Evolutionary conservation across 2,797 vertebrate genomes (phyloP), one percentile per base, ranked within the genome.

Genomic region (Sebastiscus albofasciatus): DNA sequence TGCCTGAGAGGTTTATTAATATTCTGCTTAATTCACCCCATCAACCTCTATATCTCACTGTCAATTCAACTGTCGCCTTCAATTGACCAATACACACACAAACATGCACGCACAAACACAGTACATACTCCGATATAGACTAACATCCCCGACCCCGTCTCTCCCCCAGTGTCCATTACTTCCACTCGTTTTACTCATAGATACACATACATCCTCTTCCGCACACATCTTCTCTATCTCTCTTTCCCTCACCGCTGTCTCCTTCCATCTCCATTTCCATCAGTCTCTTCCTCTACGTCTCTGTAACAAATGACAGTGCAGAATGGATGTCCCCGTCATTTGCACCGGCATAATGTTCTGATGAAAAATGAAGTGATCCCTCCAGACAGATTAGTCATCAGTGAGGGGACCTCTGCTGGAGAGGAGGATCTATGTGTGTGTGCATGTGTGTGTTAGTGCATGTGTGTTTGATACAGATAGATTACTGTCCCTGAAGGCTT

Each of bases 291-390:
- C 56, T 55, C 46, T 27, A 79, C 3, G 4, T 77, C 67, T 67
- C 77, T 27, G 72, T 90, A 85, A 87, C 90, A 90, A 94, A 91
- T 27, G 80, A 86, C 84, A 62, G 78, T 55, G 77, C 83, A 75
- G 79, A 93, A 93, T 94, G 86, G 89, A 95, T 90, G 93, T 88
- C 83, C 89, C 89, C 86, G 90, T 93, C 93, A 88, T 95, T 93
- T 92, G 87, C 84, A 54, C 80, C 65, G 64, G 87, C 67, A 85
- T 91, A 94, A 95, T 93, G 89, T 92, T 83, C 86, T 75, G 91
- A 90, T 93, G 94, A 95, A 90, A 94, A 94, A 96, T 93, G 90
- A 92, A 93, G 87, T 89, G 85, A 88, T 89, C 90, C 83, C 84
- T 93, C 84, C 81, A 88, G 89, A 89, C 91, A 87, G 91, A 94